A percentile compares a stretch with the other conserved stretches of the same genome.
These are phyloP conservation scores for Xenentodon cancila DNA, from an alignment of 2,797 vertebrate genomes.

Conservation along the genomic window DNA sequence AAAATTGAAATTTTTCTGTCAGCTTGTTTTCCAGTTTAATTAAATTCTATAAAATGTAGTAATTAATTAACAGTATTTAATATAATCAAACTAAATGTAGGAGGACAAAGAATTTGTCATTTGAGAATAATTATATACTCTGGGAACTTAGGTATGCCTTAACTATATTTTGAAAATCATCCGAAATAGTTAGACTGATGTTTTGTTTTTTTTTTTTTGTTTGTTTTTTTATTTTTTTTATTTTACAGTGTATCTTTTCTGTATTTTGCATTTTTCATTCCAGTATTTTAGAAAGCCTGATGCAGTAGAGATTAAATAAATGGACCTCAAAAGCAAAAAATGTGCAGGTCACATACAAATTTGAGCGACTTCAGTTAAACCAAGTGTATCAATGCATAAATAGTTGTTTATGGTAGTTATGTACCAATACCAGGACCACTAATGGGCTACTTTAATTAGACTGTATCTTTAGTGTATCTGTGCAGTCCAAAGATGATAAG, in stretches of 20 bases:
- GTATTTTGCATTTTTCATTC: slow-evolving; percentile 57
- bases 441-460: slow-evolving; percentile 42
- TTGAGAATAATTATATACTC: too few species aligned
- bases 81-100: too few species aligned
- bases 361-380: slow-evolving; percentile 35
- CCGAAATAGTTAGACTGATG: not conserved
- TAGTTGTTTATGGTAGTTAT: slow-evolving; percentile 28
- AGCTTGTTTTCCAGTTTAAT: too few species aligned
- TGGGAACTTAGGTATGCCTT: too few species aligned
- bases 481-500: slow-evolving; percentile 30
- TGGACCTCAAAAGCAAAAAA: slow-evolving; percentile 36
- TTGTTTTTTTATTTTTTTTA: too few species aligned
- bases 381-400: slow-evolving; percentile 30
- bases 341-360: slow-evolving; percentile 22
- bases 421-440: slow-evolving; percentile 65
- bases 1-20: too few species aligned
- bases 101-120: too few species aligned
- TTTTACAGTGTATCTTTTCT: not conserved
- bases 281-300: slow-evolving; percentile 38
- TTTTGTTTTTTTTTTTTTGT: too few species aligned
- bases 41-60: too few species aligned
- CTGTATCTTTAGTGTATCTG: slow-evolving; percentile 30
- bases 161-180: not conserved
- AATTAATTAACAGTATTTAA: too few species aligned
- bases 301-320: slow-evolving; percentile 19